A percentile compares a stretch with the other conserved stretches of the same genome.
These are phyloP conservation scores for Odocoileus virginianus DNA, from an alignment of 2,113 vertebrate genomes.

Conservation along the genomic window DNA sequence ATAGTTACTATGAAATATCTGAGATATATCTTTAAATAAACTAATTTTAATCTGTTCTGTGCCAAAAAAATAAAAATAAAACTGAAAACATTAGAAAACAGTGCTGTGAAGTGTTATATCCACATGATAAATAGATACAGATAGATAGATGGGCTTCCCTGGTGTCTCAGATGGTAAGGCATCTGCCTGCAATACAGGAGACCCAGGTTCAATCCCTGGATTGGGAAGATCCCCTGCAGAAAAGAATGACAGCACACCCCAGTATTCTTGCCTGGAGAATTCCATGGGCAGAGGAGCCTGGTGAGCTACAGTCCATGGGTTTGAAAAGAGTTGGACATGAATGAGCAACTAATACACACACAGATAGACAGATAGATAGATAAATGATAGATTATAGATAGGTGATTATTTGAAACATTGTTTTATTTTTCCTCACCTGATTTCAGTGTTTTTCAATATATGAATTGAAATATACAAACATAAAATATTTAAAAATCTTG, in stretches of 20 bases:
- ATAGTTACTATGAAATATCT: neutral
- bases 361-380: neutral
- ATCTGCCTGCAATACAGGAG: neutral
- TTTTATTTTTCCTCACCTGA: neutral
- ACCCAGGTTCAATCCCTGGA: neutral
- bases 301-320: neutral
- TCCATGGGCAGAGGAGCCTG: neutral
- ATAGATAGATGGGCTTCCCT: neutral
- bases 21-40: neutral
- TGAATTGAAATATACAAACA: neutral
- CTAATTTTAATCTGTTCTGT: neutral
- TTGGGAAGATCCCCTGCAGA: neutral
- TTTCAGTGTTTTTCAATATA: neutral
- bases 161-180: neutral
- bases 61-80: neutral
- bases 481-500: conserved; percentile 24
- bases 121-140: neutral
- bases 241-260: neutral
- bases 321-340: neutral
- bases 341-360: neutral
- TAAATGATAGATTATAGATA: neutral
- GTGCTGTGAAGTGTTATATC: neutral
- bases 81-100: neutral
- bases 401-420: neutral
- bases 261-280: neutral